Evolutionary conservation across 2,888 invertebrate species (phyloP).

Genomic region (Catocala nupta): DNA sequence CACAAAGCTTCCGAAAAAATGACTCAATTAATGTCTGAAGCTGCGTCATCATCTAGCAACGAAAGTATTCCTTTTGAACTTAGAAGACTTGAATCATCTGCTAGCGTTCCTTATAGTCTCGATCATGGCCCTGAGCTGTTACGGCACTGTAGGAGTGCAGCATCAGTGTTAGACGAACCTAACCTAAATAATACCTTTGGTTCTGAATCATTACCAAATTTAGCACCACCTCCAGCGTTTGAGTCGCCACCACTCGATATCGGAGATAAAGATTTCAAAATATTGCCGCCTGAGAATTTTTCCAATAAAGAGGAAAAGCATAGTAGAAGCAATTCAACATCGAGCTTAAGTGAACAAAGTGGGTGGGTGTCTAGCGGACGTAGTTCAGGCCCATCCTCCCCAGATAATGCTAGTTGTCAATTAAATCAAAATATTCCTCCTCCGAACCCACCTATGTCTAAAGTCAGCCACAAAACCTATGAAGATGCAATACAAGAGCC

Average conservation of each 20-base stretch:
- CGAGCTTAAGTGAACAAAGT: slow-evolving; percentile 93
- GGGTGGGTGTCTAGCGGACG: slow-evolving; percentile 95
- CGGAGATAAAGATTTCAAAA: slow-evolving; percentile 83
- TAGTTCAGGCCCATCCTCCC: slow-evolving; percentile 89
- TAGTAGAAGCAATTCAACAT: slow-evolving; percentile 87
- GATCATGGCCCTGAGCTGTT: slow-evolving; percentile 82
- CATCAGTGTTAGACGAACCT: slow-evolving; percentile 87
- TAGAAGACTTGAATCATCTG: slow-evolving; percentile 86
- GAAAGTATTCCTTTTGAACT: slow-evolving; percentile 85
- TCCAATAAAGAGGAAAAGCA: slow-evolving; percentile 78
- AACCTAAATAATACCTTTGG: slow-evolving; percentile 85
- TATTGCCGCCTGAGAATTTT: slow-evolving; percentile 82
- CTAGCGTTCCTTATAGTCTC: slow-evolving; percentile 89
- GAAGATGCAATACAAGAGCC: slow-evolving; percentile 59
- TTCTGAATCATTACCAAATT: slow-evolving; percentile 91
- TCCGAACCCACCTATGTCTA: slow-evolving; percentile 65
- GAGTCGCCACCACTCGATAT: slow-evolving; percentile 86
- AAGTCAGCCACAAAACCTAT: slow-evolving; percentile 63
- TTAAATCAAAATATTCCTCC: slow-evolving; percentile 81
- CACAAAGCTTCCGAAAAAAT: slow-evolving; percentile 85
- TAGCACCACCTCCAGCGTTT: slow-evolving; percentile 89
- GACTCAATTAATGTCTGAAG: slow-evolving; percentile 85
- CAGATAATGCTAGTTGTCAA: slow-evolving; percentile 86
- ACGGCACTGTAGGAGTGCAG: slow-evolving; percentile 87
- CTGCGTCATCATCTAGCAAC: slow-evolving; percentile 88